Conservation (phyloP, 2,888 invertebrate genomes). For the Herminia tarsipennalis region DNA sequence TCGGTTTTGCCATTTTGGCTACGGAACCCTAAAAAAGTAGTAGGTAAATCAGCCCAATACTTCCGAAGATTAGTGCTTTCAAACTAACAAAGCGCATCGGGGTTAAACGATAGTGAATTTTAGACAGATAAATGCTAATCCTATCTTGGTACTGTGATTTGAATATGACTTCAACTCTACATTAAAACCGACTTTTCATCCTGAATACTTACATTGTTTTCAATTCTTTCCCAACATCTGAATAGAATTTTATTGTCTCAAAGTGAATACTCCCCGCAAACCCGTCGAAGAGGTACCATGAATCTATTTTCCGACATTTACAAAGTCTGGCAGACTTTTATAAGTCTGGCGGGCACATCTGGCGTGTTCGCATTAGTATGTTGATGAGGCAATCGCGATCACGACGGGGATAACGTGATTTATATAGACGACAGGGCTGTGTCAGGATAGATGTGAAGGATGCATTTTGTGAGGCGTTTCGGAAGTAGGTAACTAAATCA, state of each 20-base stretch:
- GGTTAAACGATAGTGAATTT: no score
- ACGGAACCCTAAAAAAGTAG: no score
- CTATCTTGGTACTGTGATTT: no score
- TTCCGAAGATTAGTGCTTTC: no score
- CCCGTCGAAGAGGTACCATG: slow-evolving; percentile 12
- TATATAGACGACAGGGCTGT: slow-evolving; percentile 69
- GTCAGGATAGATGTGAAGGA: neutral
- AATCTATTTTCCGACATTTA: slow-evolving; percentile 42
- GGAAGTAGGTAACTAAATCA: no score
- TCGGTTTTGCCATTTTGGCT: no score
- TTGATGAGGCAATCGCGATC: slow-evolving; percentile 84
- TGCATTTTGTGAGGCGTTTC: neutral
- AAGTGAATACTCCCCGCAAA: neutral
- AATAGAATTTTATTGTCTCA: neutral
- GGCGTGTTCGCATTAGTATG: slow-evolving; percentile 81
- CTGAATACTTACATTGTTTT: no score
- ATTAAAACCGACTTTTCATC: no score
- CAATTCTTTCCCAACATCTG: neutral
- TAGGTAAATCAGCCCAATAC: no score
- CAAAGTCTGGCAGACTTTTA: slow-evolving; percentile 56
- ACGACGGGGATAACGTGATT: slow-evolving; percentile 78
- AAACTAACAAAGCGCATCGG: no score
- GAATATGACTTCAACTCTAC: no score
- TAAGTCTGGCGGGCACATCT: slow-evolving; percentile 68
- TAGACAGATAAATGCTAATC: no score